phyloP scores from a whole-genome alignment of 2,797 vertebrate species.

The Ctenopoma multispine region DNA sequence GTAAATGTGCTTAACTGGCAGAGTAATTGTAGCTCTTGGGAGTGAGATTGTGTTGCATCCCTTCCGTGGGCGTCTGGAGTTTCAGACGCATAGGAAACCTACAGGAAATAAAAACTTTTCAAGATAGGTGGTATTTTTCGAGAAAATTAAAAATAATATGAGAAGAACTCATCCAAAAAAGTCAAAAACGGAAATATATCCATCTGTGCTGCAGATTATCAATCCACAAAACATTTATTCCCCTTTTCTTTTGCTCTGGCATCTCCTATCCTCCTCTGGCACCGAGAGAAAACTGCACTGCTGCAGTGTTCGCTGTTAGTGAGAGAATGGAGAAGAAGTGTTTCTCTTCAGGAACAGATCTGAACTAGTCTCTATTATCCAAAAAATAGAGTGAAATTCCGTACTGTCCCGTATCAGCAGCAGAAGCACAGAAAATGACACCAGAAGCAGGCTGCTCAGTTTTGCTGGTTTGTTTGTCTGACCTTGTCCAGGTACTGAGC shows the following conservation, averaged over 20 bases:
- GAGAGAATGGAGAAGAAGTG: constrained; percentile 22
- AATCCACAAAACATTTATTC: constrained; percentile 17
- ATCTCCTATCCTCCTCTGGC: constrained; percentile 32
- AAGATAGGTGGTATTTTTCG: constrained; percentile 21
- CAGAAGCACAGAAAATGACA: constrained; percentile 2
- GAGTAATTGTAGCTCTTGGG: constrained; percentile 3
- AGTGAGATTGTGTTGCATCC: constrained; percentile 23
- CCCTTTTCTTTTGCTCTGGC: constrained; percentile 29
- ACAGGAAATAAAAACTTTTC: constrained; percentile 52
- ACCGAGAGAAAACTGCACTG: constrained; percentile 27
- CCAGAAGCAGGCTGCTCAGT: constrained; percentile 15
- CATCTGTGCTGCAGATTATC: constrained; percentile 1
- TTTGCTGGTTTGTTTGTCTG: constrained; percentile 5
- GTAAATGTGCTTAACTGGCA: constrained; percentile 9
- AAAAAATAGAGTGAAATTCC: constrained; percentile 29
- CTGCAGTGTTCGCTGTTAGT: neutral
- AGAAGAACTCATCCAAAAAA: neutral
- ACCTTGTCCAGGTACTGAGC: constrained; percentile 53
- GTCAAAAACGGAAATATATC: neutral
- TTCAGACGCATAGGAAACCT: constrained; percentile 44
- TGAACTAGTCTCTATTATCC: constrained; percentile 7
- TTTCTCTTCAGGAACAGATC: constrained; percentile 37
- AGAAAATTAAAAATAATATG: neutral
- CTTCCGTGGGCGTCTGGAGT: constrained; percentile 22
- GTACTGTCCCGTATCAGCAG: constrained; percentile 24